phyloP scores from a whole-genome alignment of 2,888 invertebrate species.

The Drosophila ustulata region DNA sequence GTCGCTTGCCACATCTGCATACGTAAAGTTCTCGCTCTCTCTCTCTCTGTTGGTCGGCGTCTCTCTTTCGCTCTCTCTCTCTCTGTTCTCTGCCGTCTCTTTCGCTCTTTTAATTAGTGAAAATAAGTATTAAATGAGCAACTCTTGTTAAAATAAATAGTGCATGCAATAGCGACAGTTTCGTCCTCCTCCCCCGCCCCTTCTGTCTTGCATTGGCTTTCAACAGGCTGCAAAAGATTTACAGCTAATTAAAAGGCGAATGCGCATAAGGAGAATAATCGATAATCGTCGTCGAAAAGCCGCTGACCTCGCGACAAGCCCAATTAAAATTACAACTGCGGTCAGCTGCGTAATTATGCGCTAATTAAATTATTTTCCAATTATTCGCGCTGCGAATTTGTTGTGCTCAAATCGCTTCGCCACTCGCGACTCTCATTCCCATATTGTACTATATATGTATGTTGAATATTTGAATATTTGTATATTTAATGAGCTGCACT shows the following conservation, averaged over 20 bases:
- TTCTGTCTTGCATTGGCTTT: slow-evolving; percentile 34
- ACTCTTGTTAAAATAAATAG: slow-evolving; percentile 81
- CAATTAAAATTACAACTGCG: slow-evolving; percentile 80
- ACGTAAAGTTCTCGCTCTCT: slow-evolving; percentile 1
- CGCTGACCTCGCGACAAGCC: slow-evolving; percentile 69
- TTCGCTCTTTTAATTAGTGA: slow-evolving; percentile 77
- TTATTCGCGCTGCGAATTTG: slow-evolving; percentile 47
- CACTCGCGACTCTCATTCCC: not conserved
- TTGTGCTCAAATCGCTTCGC: slow-evolving; percentile 12
- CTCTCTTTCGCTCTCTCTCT: not conserved
- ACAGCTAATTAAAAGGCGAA: slow-evolving; percentile 75
- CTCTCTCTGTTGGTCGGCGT: not conserved
- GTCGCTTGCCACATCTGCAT: slow-evolving; percentile 50
- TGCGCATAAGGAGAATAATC: slow-evolving; percentile 54
- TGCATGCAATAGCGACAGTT: slow-evolving; percentile 69
- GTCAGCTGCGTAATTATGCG: slow-evolving; percentile 79
- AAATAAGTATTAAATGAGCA: slow-evolving; percentile 80
- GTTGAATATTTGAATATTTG: slow-evolving; percentile 58
- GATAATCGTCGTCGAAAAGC: slow-evolving; percentile 37
- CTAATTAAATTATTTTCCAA: slow-evolving; percentile 82
- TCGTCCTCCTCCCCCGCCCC: not conserved
- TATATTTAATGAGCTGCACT: slow-evolving; percentile 68
- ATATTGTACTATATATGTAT: slow-evolving; percentile 29
- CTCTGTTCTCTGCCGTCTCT: slow-evolving; percentile 16
- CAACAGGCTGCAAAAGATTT: slow-evolving; percentile 57